These are phyloP conservation scores for Drosophila prostipennis DNA, from an alignment of 2,888 invertebrate genomes.

Conservation along the genomic window DNA sequence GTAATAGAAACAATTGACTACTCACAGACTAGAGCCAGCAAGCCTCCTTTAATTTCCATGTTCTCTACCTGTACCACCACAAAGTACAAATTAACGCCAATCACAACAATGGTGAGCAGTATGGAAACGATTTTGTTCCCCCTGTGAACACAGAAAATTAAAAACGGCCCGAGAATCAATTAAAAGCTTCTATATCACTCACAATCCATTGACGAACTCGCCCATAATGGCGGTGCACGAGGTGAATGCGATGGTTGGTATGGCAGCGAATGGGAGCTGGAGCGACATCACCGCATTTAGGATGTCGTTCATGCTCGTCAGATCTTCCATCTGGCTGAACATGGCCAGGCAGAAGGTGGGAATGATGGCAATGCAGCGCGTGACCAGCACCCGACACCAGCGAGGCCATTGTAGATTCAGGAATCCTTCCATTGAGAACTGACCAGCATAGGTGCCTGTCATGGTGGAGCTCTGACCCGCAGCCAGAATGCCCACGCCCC, in stretches of 20 bases:
- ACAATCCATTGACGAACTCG: constrained; percentile 92
- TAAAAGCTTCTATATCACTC: constrained; percentile 78
- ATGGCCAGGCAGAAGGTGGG: constrained; percentile 89
- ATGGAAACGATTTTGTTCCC: constrained; percentile 89
- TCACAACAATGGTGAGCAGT: constrained; percentile 88
- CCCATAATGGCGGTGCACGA: constrained; percentile 92
- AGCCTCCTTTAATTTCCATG: constrained; percentile 83
- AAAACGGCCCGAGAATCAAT: background rate
- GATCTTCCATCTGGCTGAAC: constrained; percentile 88
- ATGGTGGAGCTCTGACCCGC: constrained; percentile 94
- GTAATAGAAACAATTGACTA: constrained; percentile 1
- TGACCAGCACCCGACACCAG: constrained; percentile 94
- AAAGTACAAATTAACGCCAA: constrained; percentile 92
- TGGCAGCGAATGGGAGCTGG: constrained; percentile 93
- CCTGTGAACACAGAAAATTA: constrained; percentile 84
- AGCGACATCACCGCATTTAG: constrained; percentile 94
- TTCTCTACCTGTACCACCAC: constrained; percentile 87
- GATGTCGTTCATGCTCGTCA: constrained; percentile 93
- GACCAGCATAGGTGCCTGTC: constrained; percentile 94
- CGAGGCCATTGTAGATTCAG: constrained; percentile 93
- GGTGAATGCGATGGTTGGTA: constrained; percentile 94
- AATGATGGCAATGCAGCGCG: constrained; percentile 91
- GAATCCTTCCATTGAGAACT: constrained; percentile 95
- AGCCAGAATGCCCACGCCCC: constrained; percentile 90
- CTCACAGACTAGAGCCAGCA: constrained; percentile 85